These are phyloP conservation scores for Ochropacha duplaris DNA, from an alignment of 2,888 invertebrate species.

Conservation along the genomic window DNA sequence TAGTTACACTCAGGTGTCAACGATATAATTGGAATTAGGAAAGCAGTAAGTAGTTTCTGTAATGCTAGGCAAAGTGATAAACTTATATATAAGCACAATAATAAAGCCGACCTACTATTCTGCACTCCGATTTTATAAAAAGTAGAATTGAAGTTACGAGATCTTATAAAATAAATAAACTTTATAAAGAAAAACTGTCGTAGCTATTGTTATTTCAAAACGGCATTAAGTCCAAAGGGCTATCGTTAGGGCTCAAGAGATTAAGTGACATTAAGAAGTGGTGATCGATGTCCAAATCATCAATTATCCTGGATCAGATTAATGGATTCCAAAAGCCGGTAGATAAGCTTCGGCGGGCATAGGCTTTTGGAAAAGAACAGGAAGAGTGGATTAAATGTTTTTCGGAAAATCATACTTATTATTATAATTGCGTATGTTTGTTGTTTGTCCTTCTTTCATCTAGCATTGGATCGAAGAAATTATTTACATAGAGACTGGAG, in stretches of 20 bases:
- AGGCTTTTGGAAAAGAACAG: conserved; percentile 23
- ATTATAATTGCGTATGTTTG: neutral
- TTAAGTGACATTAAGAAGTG: conserved; percentile 11
- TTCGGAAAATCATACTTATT: neutral
- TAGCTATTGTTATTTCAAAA: neutral
- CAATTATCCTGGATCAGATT: conserved; percentile 48
- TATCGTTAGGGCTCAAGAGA: conserved; percentile 2
- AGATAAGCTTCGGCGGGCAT: conserved; percentile 40
- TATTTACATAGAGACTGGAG: no score
- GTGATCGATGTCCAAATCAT: conserved; percentile 41
- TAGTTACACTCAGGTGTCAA: no score
- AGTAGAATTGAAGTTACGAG: neutral
- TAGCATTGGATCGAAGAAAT: no score
- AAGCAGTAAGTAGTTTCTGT: no score
- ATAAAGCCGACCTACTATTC: no score
- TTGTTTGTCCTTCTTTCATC: neutral
- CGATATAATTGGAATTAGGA: no score
- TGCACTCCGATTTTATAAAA: no score
- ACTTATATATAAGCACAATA: no score
- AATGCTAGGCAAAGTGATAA: no score
- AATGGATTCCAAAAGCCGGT: conserved; percentile 36
- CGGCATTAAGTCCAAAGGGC: neutral
- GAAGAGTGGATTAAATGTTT: conserved; percentile 4
- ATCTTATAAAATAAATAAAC: neutral
- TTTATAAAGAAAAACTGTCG: neutral